Evolutionary conservation across 2,113 vertebrate genomes (phyloP).

Genomic region (Gasterosteus nipponicus): DNA sequence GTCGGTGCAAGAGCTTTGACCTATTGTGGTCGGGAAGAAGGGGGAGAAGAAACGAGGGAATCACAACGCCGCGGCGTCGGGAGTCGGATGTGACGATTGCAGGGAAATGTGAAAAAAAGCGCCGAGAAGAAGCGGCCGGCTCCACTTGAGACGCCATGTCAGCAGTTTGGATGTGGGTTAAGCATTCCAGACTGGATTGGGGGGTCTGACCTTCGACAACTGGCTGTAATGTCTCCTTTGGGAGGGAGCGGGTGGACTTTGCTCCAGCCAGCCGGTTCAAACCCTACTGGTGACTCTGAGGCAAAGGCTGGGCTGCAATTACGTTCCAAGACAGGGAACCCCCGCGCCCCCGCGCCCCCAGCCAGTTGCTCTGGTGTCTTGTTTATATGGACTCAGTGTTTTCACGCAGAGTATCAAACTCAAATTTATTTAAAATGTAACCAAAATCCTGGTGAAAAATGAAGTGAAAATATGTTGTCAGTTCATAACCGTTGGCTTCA

Average conservation of each 20-base stretch:
- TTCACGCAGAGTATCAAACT: slow-evolving; percentile 1
- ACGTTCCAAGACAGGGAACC: slow-evolving; percentile 33
- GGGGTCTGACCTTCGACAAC: slow-evolving; percentile 70
- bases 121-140: neutral
- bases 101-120: neutral
- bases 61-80: neutral
- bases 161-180: slow-evolving; percentile 63
- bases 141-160: slow-evolving; percentile 28
- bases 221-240: slow-evolving; percentile 67
- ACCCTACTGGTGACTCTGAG: slow-evolving; percentile 26
- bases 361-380: slow-evolving; percentile 42
- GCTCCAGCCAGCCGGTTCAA: slow-evolving; percentile 25
- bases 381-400: slow-evolving; percentile 60
- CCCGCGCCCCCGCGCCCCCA: neutral
- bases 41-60: neutral
- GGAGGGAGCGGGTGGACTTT: slow-evolving; percentile 36
- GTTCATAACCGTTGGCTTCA: no score
- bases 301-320: slow-evolving; percentile 46
- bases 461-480: no score
- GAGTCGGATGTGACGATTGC: neutral
- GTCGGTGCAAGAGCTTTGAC: slow-evolving; percentile 58
- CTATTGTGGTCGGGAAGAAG: slow-evolving; percentile 26
- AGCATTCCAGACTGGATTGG: slow-evolving; percentile 54
- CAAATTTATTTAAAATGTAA: no score
- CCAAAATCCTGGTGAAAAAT: no score